Evolutionary conservation across 2,888 invertebrate genomes (phyloP), one percentile per base, ranked within the genome.

Genomic region (Coelinius sp.): DNA sequence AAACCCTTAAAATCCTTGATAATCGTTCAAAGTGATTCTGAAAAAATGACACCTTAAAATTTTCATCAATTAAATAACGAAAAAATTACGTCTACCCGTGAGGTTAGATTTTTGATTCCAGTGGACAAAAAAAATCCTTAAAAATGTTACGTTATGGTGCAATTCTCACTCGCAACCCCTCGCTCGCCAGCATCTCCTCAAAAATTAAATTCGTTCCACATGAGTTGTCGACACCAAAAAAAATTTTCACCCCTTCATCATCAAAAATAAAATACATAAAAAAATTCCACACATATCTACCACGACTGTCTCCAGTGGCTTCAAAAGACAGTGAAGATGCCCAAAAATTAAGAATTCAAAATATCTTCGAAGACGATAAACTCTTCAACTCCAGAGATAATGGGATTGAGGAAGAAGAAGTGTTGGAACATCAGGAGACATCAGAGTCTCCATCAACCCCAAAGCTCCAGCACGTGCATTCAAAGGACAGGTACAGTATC

Each of bases 131-230:
- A 2, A 41, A 41, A 41, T 14, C 4, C 2, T 20, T 1, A 22
- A 75, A 67, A 20, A 77, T 77, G 77, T 70, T 72, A 31, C 66
- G 73, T 65, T 77, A 72, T 65, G 67, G 73, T 27, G 73, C 72
- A 71, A 49, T 76, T 27, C 52, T 76, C 12, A 70, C 71, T 24
- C 74, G 72, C 31, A 64, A 74, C 46, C 72, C 75, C 8, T 59
- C 73, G 1, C 24, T 77, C 12, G 70, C 68, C 25, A 70, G 68
- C 73, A 76, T 17, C 20, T 66, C 67, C 22, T 24, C 59, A 62
- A 27, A 6, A 44, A 44, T 64, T 52, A 41, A 17, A 52, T 35
- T 46, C 63, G 25, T 44, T 12, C 44, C 24, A 41, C 44, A 12
- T 62, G 68, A 59, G n/a, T 24, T 27, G 27, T 31, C 31, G 8